A percentile compares a stretch with the other conserved stretches of the same genome.
phyloP scores from a whole-genome alignment of 2,888 invertebrate species.

The Rugalucina vietnamica region DNA sequence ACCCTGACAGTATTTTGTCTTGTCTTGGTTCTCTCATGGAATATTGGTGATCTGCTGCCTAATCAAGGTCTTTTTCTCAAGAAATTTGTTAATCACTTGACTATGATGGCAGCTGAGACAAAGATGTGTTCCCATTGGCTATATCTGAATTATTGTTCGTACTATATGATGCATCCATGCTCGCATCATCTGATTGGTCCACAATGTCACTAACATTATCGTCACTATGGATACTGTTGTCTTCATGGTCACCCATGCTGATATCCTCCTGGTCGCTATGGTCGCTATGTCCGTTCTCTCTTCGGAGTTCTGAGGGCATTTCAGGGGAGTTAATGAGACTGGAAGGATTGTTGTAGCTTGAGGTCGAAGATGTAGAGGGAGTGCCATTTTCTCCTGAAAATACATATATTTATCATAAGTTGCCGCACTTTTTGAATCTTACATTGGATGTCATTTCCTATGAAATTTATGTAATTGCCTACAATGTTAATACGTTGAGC shows the following conservation, averaged over 20 bases:
- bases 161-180: conserved; percentile 63
- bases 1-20: neutral
- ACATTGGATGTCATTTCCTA: neutral
- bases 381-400: conserved; percentile 9
- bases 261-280: conserved; percentile 59
- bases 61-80: neutral
- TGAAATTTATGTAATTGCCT: too few relatives aligned
- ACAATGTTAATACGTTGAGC: too few relatives aligned
- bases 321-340: neutral
- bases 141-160: conserved; percentile 58
- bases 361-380: neutral
- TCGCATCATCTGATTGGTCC: conserved; percentile 63
- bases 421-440: too few relatives aligned
- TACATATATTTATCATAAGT: too few relatives aligned
- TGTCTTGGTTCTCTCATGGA: neutral
- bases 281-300: conserved; percentile 50
- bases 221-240: conserved; percentile 64
- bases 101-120: conserved; percentile 55
- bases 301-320: neutral
- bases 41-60: neutral
- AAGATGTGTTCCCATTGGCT: conserved; percentile 52
- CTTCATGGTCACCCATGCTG: conserved; percentile 51
- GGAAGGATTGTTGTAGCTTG: neutral
- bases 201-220: conserved; percentile 69
- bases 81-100: neutral